These are phyloP conservation scores for Plutomurus gul DNA, from an alignment of 1,140 invertebrate species.

Conservation along the genomic window DNA sequence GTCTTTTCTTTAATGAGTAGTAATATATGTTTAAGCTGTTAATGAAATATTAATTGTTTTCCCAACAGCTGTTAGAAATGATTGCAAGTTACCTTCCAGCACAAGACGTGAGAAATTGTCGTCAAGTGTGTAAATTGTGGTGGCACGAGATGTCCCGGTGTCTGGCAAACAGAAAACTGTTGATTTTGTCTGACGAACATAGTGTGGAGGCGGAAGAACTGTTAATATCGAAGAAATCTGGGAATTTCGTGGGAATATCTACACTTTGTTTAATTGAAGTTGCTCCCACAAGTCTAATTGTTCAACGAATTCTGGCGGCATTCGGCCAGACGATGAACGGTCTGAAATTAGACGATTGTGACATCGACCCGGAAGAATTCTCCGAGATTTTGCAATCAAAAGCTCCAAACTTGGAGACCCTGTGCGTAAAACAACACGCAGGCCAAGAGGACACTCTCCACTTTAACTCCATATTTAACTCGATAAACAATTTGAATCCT, in stretches of 20 bases:
- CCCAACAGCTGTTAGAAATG: constrained; percentile 32
- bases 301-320: neutral
- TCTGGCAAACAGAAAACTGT: neutral
- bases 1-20: neutral
- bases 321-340: constrained; percentile 18
- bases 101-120: constrained; percentile 9
- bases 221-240: neutral
- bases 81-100: constrained; percentile 15
- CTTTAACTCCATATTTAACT: neutral
- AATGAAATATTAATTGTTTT: neutral
- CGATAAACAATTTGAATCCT: neutral
- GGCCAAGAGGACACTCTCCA: neutral
- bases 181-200: constrained; percentile 27
- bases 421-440: neutral
- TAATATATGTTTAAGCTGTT: neutral
- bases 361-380: neutral
- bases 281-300: neutral
- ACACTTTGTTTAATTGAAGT: constrained; percentile 31
- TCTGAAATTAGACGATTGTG: constrained; percentile 29
- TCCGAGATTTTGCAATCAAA: neutral
- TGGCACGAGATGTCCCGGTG: constrained; percentile 1
- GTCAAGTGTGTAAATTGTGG: constrained; percentile 36
- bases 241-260: neutral
- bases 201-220: neutral
- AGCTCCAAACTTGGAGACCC: constrained; percentile 25